phyloP scores from a whole-genome alignment of 64 coral and sea anemone species.

The Montipora capricornis region DNA sequence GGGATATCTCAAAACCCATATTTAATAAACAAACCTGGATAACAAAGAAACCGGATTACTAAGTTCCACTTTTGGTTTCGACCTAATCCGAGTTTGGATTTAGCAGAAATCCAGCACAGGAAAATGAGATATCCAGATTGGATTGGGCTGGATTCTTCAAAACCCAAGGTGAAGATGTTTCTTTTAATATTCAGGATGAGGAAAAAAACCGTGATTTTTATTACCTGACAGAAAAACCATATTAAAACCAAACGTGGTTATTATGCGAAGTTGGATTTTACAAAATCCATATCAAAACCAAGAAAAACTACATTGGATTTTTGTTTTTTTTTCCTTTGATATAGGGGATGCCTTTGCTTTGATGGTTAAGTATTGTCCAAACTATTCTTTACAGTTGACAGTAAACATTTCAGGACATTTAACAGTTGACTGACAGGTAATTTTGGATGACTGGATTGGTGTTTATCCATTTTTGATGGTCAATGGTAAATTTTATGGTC shows the following conservation, averaged over 20 bases:
- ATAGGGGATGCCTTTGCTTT: neutral
- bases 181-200: slow-evolving; percentile 6
- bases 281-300: too few species aligned
- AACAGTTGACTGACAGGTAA: neutral
- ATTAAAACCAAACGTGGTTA: too few species aligned
- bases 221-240: too few species aligned
- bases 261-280: too few species aligned
- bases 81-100: slow-evolving; percentile 32
- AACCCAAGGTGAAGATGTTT: slow-evolving; percentile 15
- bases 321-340: too few species aligned
- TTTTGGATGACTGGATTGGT: neutral
- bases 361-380: neutral
- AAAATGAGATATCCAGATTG: slow-evolving; percentile 31
- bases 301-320: too few species aligned
- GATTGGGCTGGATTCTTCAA: neutral
- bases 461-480: neutral
- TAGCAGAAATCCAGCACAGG: slow-evolving; percentile 29
- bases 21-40: neutral
- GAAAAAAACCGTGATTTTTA: neutral
- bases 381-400: neutral
- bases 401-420: neutral
- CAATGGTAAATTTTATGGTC: neutral
- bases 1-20: neutral
- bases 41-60: neutral
- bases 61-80: slow-evolving; percentile 11